Percentiles rank a stretch among this genome's conserved stretches.
These are phyloP conservation scores for Silurus aristotelis DNA, from an alignment of 2,797 vertebrate genomes.

Conservation along the genomic window DNA sequence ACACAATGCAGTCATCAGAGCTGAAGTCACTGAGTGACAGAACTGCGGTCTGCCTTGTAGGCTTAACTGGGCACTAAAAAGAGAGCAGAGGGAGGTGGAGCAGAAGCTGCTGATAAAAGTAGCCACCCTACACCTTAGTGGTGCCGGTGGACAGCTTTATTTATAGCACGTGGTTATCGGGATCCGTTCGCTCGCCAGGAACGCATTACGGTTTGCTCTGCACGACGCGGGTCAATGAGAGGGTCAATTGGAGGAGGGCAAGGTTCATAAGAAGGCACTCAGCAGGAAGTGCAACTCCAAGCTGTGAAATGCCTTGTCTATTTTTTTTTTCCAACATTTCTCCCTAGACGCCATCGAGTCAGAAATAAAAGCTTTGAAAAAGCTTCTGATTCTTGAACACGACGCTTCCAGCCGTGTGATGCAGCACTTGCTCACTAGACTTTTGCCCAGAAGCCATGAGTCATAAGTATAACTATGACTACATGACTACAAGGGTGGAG, in stretches of 20 bases:
- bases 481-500: conserved; percentile 32
- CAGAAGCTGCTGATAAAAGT: conserved; percentile 4
- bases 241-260: conserved; percentile 15
- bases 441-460: conserved; percentile 27
- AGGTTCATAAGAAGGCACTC: conserved; percentile 14
- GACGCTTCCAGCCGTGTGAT: conserved; percentile 1
- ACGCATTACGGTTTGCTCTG: conserved; percentile 1
- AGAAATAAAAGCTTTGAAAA: not conserved
- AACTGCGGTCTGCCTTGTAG: not conserved
- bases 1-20: not conserved
- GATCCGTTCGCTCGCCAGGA: conserved; percentile 7
- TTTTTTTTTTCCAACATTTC: not conserved
- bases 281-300: not conserved
- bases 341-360: not conserved
- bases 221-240: conserved; percentile 6
- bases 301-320: not conserved
- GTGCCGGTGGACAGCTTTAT: conserved; percentile 31
- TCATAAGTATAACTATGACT: conserved; percentile 32
- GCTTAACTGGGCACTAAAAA: conserved; percentile 15
- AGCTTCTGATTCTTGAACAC: not conserved
- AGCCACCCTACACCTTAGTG: not conserved
- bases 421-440: conserved; percentile 30
- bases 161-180: conserved; percentile 30
- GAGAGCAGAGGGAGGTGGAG: not conserved
- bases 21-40: conserved; percentile 1